A percentile compares a stretch with the other conserved stretches of the same genome.
Evolutionary conservation across 1,140 invertebrate species (phyloP).

Genomic region (Aphelinus atriplicis): DNA sequence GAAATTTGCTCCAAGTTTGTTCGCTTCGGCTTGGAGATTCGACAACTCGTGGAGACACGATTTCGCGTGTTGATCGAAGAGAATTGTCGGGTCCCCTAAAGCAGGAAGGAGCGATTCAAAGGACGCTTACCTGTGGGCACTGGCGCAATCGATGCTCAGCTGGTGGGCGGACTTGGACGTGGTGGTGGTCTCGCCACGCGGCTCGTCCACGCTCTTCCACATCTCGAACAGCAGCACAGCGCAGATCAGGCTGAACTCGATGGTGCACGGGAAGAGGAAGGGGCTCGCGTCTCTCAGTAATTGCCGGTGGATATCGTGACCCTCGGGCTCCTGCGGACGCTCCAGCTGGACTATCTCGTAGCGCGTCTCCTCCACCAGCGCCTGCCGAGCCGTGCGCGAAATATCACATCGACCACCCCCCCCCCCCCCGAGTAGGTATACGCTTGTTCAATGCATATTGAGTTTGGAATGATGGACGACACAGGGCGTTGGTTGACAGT

Average conservation of each 20-base stretch:
- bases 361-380: constrained; percentile 81
- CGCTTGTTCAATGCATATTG: no score
- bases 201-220: constrained; percentile 76
- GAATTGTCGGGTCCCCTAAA: no score
- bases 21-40: no score
- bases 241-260: constrained; percentile 86
- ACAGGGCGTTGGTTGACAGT: no score
- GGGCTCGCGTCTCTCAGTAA: constrained; percentile 83
- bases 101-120: constrained; percentile 10
- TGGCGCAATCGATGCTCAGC: constrained; percentile 89
- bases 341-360: constrained; percentile 78
- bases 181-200: constrained; percentile 53
- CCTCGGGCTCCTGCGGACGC: constrained; percentile 45
- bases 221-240: constrained; percentile 87
- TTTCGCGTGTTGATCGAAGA: no score
- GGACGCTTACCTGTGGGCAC: constrained; percentile 73
- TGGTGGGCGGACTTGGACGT: constrained; percentile 72
- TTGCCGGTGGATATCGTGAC: constrained; percentile 70
- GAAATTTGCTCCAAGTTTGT: constrained; percentile 29
- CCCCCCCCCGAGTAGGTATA: no score
- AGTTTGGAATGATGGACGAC: no score
- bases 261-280: constrained; percentile 90
- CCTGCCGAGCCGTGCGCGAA: constrained; percentile 43
- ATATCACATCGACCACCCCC: no score
- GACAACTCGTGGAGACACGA: no score